A percentile compares a stretch with the other conserved stretches of the same genome.
phyloP scores from a whole-genome alignment of 1,140 invertebrate genomes.

The Pectinophora gossypiella region DNA sequence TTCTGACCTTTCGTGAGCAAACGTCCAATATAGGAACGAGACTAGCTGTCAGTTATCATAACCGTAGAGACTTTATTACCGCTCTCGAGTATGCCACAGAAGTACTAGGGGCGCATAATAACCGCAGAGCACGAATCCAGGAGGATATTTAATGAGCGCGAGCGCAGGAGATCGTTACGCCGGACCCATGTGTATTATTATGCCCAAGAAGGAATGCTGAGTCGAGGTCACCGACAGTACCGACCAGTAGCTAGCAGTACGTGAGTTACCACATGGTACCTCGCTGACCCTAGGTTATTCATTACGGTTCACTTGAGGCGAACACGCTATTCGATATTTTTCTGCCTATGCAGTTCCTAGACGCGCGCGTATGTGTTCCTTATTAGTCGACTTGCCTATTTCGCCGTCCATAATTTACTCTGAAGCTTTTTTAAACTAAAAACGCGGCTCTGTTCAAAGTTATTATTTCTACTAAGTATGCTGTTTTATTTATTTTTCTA shows the following conservation, averaged over 20 bases:
- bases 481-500: background rate
- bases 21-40: background rate
- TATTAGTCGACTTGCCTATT: too few relatives aligned
- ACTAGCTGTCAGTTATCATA: conserved; percentile 3
- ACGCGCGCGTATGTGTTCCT: too few relatives aligned
- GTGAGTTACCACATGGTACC: conserved; percentile 22
- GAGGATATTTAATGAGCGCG: conserved; percentile 56
- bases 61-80: conserved; percentile 1
- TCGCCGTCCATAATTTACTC: too few relatives aligned
- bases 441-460: too few relatives aligned
- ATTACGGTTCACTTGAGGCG: conserved; percentile 16
- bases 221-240: conserved; percentile 51
- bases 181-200: conserved; percentile 63
- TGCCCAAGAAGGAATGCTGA: conserved; percentile 62
- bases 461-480: background rate
- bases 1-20: background rate
- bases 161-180: conserved; percentile 51
- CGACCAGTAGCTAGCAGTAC: conserved; percentile 36
- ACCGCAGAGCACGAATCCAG: conserved; percentile 24
- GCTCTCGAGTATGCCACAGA: conserved; percentile 10
- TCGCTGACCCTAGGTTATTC: conserved; percentile 26
- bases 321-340: background rate
- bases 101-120: conserved; percentile 23
- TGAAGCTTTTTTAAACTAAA: too few relatives aligned
- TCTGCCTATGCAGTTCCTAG: too few relatives aligned